Evolutionary conservation across 2,113 vertebrate genomes (phyloP).

Genomic region (Spea multiplicata): DNA sequence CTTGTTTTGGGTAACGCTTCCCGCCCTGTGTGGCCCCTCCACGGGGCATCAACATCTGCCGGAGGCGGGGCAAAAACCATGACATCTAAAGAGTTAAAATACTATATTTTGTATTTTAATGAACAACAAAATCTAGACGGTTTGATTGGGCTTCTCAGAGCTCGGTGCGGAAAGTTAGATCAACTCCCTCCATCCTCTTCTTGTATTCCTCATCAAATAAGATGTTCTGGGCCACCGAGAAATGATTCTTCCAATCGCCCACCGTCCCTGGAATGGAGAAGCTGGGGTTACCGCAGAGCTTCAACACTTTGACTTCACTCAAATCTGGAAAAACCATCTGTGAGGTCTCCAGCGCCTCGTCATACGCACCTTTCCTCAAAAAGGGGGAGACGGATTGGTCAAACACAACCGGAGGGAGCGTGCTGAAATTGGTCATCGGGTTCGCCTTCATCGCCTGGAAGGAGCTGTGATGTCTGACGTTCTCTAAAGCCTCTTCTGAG

Average conservation of each 20-base stretch:
- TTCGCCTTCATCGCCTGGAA: constrained; percentile 63
- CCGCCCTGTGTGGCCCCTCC: too few relatives aligned
- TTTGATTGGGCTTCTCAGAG: constrained; percentile 40
- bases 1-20: too few relatives aligned
- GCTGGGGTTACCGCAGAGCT: too few relatives aligned
- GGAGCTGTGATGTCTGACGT: constrained; percentile 55
- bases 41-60: too few relatives aligned
- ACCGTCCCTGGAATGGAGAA: constrained; percentile 19
- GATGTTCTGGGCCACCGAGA: constrained; percentile 35
- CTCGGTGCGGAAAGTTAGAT: constrained; percentile 50
- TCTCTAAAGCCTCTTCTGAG: constrained; percentile 52
- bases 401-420: constrained; percentile 33
- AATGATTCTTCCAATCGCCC: constrained; percentile 45
- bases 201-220: constrained; percentile 48
- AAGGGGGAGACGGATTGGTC: constrained; percentile 56
- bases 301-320: too few relatives aligned
- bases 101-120: too few relatives aligned
- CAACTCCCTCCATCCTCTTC: constrained; percentile 53
- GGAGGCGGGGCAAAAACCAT: too few relatives aligned
- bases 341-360: too few relatives aligned
- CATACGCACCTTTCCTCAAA: constrained; percentile 60
- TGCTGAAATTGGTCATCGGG: constrained; percentile 51
- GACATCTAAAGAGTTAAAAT: too few relatives aligned
- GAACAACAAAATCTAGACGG: neutral
- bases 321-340: too few relatives aligned